Evolutionary conservation across 2,113 vertebrate species (phyloP).

Genomic region (Shinisaurus crocodilurus): DNA sequence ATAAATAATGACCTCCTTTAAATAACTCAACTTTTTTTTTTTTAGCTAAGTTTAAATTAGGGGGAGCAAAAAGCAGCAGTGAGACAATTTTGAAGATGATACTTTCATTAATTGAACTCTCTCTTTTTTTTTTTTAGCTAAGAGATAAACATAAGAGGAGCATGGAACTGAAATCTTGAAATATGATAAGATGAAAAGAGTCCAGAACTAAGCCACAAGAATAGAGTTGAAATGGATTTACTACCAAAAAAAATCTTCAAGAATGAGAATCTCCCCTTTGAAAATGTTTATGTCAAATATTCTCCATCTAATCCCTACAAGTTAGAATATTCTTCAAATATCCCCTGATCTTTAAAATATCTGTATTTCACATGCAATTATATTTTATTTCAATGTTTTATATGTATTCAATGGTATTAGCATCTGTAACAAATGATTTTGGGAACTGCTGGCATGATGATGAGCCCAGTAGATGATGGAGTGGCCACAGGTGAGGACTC

Average conservation of each 20-base stretch:
- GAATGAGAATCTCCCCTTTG: neutral
- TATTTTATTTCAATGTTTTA: too few relatives aligned
- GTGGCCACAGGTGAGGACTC: too few relatives aligned
- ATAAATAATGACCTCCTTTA: slow-evolving; percentile 50
- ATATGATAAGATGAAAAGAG: neutral
- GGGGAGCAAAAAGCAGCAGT: neutral
- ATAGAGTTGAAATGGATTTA: neutral
- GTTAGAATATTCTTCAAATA: neutral
- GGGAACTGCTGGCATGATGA: too few relatives aligned
- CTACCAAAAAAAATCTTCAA: neutral
- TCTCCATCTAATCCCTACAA: neutral
- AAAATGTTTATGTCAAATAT: too few relatives aligned
- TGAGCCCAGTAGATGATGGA: too few relatives aligned
- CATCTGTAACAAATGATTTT: too few relatives aligned
- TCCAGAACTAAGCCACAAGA: neutral
- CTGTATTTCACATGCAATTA: neutral
- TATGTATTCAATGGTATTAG: too few relatives aligned
- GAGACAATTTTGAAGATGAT: slow-evolving; percentile 10
- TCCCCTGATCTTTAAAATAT: too few relatives aligned
- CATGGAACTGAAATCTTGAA: neutral
- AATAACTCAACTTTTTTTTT: neutral
- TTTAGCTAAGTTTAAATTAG: slow-evolving; percentile 37
- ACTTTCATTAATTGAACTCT: neutral
- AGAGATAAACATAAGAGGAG: slow-evolving; percentile 13
- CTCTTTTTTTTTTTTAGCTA: neutral